Percentiles rank a stretch among this genome's conserved stretches.
Conservation (phyloP, 2,888 invertebrate genomes). For the Drosophila fulvimacula region DNA sequence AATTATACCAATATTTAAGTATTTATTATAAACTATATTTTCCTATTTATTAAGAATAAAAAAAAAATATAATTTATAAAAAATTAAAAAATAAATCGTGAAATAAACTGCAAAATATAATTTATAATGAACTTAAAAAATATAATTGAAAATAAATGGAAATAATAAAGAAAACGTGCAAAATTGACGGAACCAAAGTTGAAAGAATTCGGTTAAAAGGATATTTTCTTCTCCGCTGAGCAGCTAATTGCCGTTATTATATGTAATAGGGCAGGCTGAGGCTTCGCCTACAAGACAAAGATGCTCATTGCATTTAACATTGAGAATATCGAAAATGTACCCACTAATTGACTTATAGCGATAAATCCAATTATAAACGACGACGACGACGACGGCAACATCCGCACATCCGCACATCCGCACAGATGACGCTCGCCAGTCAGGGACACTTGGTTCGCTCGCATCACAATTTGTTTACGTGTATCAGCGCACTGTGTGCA, state of each 20-base stretch:
- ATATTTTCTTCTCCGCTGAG: not conserved
- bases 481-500: constrained; percentile 24
- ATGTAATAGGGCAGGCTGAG: not conserved
- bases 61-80: too few relatives aligned
- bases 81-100: too few relatives aligned
- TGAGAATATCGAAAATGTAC: constrained; percentile 29
- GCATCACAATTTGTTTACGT: constrained; percentile 28
- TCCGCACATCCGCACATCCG: constrained; percentile 28
- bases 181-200: not conserved
- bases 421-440: constrained; percentile 31
- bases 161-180: too few relatives aligned
- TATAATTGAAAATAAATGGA: too few relatives aligned
- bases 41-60: too few relatives aligned
- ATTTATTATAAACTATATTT: too few relatives aligned
- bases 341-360: constrained; percentile 26
- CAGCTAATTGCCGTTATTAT: constrained; percentile 3
- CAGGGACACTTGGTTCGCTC: constrained; percentile 37
- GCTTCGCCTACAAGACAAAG: constrained; percentile 1
- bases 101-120: not conserved
- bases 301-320: not conserved
- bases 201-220: not conserved
- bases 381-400: not conserved
- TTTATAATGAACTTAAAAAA: not conserved
- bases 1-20: too few relatives aligned
- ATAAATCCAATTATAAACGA: constrained; percentile 32